Base-by-base conservation (phyloP, 2,888 invertebrate genomes). In the Odontocerum albicorne region DNA sequence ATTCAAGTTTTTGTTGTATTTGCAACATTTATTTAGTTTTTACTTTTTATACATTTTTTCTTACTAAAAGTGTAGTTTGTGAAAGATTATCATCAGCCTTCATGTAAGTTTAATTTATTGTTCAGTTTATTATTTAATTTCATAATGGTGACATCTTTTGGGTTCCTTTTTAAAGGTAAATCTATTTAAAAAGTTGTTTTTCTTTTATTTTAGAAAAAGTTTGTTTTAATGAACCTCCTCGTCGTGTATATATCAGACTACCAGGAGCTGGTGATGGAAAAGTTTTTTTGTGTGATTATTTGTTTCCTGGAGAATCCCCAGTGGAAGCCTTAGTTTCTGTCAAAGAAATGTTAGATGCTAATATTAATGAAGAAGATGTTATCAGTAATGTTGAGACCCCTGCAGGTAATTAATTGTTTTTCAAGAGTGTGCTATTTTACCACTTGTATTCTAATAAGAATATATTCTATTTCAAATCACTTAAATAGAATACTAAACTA, bases 281-380 rank as follows among this genome's bases (percentile, higher is more conserved):
- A 0, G 76, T 93, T 36, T 86, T 87, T 59, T 81, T 95, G 27
- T 92, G 91, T 46, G 95, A 96, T 70, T 96, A 96, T 69, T 73
- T 95, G 49, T 96, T 95, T 68, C 92, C 93, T 17, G 95, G 94
- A 0, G 95, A 96, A 74, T 88, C 89, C 0, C 83, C 88, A 0
- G 85, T 87, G 7, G 93, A 95, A 65, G 90, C 90, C 0, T 77
- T 90, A 35, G 80, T 87, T 32, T 88, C 93, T 1, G 84, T 92
- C 4, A 81, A 88, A 64, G 94, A 95, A 68, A 77, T 95, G 49
- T 75, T 95, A 10, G 92, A 91, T 68, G 72, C 94, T 38, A 79
- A 85, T 63, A 81, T 92, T 46, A 79, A 82, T 10, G 86, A 87
- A 64, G 81, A 82, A 4, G 81, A 86, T 63, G 84, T 89, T 8